Base-by-base conservation (phyloP, 2,113 vertebrate genomes). In the Odontesthes bonariensis region DNA sequence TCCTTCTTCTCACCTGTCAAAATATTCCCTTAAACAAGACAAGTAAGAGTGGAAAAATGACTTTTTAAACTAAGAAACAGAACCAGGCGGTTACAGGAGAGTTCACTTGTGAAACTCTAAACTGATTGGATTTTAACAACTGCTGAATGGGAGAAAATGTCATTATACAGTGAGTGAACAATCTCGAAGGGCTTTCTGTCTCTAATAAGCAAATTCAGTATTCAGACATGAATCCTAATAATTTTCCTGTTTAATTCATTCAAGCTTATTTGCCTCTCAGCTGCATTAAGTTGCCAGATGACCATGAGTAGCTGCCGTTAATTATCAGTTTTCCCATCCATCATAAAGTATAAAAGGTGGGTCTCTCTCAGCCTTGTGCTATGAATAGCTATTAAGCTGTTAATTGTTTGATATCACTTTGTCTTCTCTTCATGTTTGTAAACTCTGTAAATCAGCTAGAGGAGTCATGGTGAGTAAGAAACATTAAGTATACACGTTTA, bases 391-490 rank as follows among this genome's bases (percentile, higher is more conserved):
- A 66, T 31, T 17, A 56, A 42, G 10, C 14, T 17, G n/a, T n/a
- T 17, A 62, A 32, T 38, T 17, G 11, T 44, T 8, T 47, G 23
- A 44, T 22, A 58, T 54, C 55, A 23, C 31, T 62, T 71, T 59
- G n/a, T 54, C 67, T 73, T 17, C 7, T 0, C 47, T 40, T 38
- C 42, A 65, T 47, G 49, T 67, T 33, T 16, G 55, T 63, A 44
- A 10, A 52, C 16, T 64, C 16, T 59, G 31, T 75, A 62, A 75
- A 81, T 73, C 49, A 77, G 33, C 19, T n/a, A 27, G 27, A 27
- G 53, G 38, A 44, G 55, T 46, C 49, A 73, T 54, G 12, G 27
- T 31, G 58, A 33, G 5, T n/a, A 13, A 9, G 8, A 16, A 58
- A 70, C 22, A 51, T 51, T 1, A 75, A 1, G 68, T 32, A 8